Evolutionary conservation across 2,888 invertebrate genomes (phyloP).

Genomic region (Troglohyphantes excavatus): DNA sequence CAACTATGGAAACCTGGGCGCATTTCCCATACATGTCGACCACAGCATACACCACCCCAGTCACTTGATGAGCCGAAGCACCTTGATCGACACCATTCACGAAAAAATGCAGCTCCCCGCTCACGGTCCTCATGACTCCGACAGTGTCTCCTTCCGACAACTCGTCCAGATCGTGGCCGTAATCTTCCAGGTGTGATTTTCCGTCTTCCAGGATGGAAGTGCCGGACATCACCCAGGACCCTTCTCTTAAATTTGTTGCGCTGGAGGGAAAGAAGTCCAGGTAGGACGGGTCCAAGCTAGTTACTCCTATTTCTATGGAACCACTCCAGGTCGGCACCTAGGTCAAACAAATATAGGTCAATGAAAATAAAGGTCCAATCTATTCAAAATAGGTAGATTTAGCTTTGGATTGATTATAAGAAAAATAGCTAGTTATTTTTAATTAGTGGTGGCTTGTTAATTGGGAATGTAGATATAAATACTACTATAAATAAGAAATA

Average conservation of each 20-base stretch:
- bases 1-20: constrained; percentile 87
- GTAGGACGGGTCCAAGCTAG: constrained; percentile 87
- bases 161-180: constrained; percentile 92
- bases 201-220: constrained; percentile 93
- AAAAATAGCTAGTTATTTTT: no score
- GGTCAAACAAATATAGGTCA: no score
- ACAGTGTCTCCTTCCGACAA: constrained; percentile 91
- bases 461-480: no score
- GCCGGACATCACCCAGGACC: constrained; percentile 96
- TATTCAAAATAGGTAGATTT: no score
- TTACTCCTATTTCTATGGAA: constrained; percentile 89
- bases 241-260: constrained; percentile 87
- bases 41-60: constrained; percentile 88
- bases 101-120: constrained; percentile 93
- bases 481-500: no score
- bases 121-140: constrained; percentile 91
- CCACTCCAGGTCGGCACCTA: constrained; percentile 87
- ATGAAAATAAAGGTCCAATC: no score
- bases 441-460: no score
- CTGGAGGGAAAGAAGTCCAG: constrained; percentile 87
- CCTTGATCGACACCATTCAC: constrained; percentile 95
- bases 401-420: no score
- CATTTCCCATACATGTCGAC: constrained; percentile 93
- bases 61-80: constrained; percentile 90
- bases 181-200: constrained; percentile 89